Conservation (phyloP, 1,140 invertebrate genomes). For the Sarcophaga peregrina region DNA sequence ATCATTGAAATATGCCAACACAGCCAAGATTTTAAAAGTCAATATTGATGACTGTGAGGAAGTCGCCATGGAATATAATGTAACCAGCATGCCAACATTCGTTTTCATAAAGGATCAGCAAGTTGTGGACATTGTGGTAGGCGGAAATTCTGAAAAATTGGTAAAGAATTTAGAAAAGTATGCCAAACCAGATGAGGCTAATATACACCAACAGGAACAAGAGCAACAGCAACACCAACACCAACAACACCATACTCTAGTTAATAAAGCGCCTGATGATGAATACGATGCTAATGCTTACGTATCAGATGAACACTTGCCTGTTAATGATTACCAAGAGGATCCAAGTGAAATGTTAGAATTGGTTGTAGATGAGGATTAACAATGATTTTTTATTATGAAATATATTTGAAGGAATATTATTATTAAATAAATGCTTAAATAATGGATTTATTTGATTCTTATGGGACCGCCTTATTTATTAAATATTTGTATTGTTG, state of each 20-base stretch:
- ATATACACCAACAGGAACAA: background rate
- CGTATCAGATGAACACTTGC: background rate
- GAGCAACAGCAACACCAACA: too few relatives aligned
- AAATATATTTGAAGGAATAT: too few relatives aligned
- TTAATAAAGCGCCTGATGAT: background rate
- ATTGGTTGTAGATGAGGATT: too few relatives aligned
- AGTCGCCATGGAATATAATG: constrained; percentile 80
- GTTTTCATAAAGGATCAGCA: constrained; percentile 84
- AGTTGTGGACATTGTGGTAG: constrained; percentile 80
- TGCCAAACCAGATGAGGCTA: constrained; percentile 21
- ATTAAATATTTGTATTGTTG: too few relatives aligned
- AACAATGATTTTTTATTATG: too few relatives aligned
- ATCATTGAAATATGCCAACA: constrained; percentile 67
- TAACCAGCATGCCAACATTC: constrained; percentile 95
- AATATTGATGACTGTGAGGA: constrained; percentile 93
- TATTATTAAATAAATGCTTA: too few relatives aligned
- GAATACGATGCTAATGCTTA: background rate
- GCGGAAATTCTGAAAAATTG: constrained; percentile 83
- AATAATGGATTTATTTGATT: too few relatives aligned
- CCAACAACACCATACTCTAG: too few relatives aligned
- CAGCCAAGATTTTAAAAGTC: constrained; percentile 73
- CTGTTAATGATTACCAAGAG: background rate
- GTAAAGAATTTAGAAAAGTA: constrained; percentile 72
- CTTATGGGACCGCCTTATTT: too few relatives aligned
- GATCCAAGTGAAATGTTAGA: too few relatives aligned